Base-by-base conservation (phyloP, 2,113 vertebrate species). In the Osmerus eperlanus region DNA sequence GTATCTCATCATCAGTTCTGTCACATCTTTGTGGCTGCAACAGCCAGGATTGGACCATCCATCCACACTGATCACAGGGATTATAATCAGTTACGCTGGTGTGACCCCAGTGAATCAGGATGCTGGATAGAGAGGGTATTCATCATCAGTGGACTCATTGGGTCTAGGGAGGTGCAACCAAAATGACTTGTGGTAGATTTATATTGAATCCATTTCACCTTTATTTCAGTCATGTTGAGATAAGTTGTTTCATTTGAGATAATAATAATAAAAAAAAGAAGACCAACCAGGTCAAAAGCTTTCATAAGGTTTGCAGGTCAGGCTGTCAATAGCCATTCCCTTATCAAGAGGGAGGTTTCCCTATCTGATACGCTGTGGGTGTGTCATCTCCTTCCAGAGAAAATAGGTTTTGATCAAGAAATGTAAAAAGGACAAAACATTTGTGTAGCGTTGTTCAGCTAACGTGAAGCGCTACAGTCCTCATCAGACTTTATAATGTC, bases 171-270 rank as follows among this genome's bases (percentile, higher is more conserved):
- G 41, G 9, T 12, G 41, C 41, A 47, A 47, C 41, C 41, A 47
- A 47, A 47, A 47, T 47, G 7, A 47, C 9, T 47, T 7, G 41
- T 11, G 41, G 41, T 47, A 47, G 41, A 47, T 47, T 47, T 47
- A 47, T 12, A 47, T 47, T 47, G 1, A 47, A 47, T 47, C 41
- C 7, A 47, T 47, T 47, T 47, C 41, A 47, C 41, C 41, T 47
- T 12, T 47, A 11, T 47, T 47, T 47, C 41, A 47, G 65, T 71
- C 36, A 71, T 61, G 78, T 74, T 80, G 67, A 78, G 64, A 68
- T 29, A 67, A 67, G 68, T 60, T 60, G 41, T 47, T 59, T 52
- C 64, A 77, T n/a, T 83, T 23, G 79, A 81, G 82, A 63, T 76
- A 77, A 82, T 71, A 15, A 32, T 6, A 36, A n/a, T n/a, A n/a